phyloP scores from a whole-genome alignment of 2,797 vertebrate genomes.

The Syngnathus rostellatus region DNA sequence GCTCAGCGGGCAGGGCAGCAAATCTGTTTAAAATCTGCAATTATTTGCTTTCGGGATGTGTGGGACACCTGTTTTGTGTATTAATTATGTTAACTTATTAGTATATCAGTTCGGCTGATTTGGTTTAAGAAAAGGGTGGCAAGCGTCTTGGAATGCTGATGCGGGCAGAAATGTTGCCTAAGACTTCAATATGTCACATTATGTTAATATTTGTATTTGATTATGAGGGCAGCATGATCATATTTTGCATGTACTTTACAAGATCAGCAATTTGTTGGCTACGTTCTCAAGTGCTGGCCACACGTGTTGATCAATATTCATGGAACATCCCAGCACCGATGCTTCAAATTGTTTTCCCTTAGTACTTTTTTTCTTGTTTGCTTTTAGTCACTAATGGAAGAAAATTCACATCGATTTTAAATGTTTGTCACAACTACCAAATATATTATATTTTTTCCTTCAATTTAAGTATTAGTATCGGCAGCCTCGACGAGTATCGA shows the following conservation, averaged over 20 bases:
- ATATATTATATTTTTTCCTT: neutral
- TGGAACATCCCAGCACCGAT: neutral
- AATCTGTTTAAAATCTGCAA: neutral
- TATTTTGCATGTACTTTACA: neutral
- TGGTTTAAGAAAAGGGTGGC: neutral
- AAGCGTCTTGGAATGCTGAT: neutral
- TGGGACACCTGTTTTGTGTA: no score
- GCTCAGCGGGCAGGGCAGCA: neutral
- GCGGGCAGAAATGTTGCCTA: no score
- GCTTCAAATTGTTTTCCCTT: neutral
- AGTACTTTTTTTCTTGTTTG: neutral
- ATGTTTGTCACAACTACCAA: neutral
- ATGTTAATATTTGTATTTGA: neutral
- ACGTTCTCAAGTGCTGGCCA: no score
- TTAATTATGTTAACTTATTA: neutral
- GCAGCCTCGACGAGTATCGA: no score
- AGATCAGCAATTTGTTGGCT: neutral
- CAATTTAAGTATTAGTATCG: no score
- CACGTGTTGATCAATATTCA: neutral
- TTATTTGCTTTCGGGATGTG: neutral
- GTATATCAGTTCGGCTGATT: neutral
- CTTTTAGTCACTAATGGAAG: neutral
- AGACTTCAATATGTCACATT: neutral
- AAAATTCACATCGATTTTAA: neutral
- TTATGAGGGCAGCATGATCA: conserved; percentile 2